Conservation (phyloP, 2,888 invertebrate genomes). For the Andrena haemorrhoa region DNA sequence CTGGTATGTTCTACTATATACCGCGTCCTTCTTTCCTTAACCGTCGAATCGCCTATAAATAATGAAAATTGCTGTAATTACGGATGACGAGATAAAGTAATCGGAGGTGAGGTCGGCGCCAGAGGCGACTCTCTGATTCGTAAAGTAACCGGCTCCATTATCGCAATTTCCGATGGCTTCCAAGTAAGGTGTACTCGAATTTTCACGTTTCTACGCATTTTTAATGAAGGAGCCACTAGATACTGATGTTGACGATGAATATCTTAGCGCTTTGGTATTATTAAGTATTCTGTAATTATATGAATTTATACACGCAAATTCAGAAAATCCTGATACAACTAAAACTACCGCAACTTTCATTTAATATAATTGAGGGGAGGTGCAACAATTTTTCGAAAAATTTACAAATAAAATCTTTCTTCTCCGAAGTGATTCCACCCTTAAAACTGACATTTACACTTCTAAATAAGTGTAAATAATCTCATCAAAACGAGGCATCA, state of each 20-base stretch:
- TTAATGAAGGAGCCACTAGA: too few species aligned
- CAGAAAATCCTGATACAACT: too few species aligned
- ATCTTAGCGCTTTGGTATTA: neutral
- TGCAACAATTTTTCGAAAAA: too few species aligned
- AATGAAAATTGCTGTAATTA: slow-evolving; percentile 73
- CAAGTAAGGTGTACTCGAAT: slow-evolving; percentile 2
- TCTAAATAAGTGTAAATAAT: too few species aligned
- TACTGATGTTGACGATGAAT: neutral
- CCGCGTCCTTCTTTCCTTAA: slow-evolving; percentile 26
- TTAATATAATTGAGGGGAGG: too few species aligned
- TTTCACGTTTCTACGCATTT: slow-evolving; percentile 1
- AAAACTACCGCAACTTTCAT: too few species aligned
- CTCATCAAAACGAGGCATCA: too few species aligned
- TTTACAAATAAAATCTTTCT: too few species aligned
- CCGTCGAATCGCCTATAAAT: slow-evolving; percentile 71
- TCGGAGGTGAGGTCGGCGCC: slow-evolving; percentile 47
- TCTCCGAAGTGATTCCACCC: too few species aligned
- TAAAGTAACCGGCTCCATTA: slow-evolving; percentile 35
- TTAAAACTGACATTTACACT: too few species aligned
- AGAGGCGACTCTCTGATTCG: slow-evolving; percentile 27
- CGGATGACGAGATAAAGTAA: slow-evolving; percentile 69
- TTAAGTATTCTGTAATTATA: neutral
- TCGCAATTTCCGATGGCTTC: slow-evolving; percentile 19
- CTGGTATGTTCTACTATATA: neutral
- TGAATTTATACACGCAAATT: neutral